Percentiles rank a stretch among this genome's conserved stretches.
These are phyloP conservation scores for Tamandua tetradactyla DNA, from an alignment of 2,797 vertebrate genomes.

Conservation along the genomic window DNA sequence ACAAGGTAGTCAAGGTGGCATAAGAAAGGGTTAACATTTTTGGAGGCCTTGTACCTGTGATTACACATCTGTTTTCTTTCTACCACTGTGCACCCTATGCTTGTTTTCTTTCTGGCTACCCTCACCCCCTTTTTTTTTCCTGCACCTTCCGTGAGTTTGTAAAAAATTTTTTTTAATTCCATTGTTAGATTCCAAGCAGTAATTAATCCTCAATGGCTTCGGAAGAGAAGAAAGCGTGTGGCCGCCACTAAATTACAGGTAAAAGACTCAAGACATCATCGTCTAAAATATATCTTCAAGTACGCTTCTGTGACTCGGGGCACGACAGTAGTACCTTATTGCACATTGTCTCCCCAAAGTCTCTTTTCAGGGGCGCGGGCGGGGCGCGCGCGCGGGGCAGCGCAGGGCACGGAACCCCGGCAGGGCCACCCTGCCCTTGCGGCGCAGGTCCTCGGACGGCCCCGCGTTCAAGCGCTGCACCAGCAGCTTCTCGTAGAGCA, in stretches of 20 bases:
- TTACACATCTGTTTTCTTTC: constrained; percentile 75
- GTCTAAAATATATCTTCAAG: constrained; percentile 86
- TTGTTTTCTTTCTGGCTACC: constrained; percentile 72
- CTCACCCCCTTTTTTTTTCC: constrained; percentile 45
- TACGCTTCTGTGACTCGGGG: constrained; percentile 83
- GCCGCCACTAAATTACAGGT: constrained; percentile 83
- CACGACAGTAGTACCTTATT: constrained; percentile 88
- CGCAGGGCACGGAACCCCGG: constrained; percentile 91
- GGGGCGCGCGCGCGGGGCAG: constrained; percentile 83
- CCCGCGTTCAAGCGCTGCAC: constrained; percentile 94
- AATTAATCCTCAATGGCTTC: constrained; percentile 85
- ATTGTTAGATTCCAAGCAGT: constrained; percentile 81
- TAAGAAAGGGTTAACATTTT: constrained; percentile 68
- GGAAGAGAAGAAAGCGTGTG: constrained; percentile 77
- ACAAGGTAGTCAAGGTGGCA: constrained; percentile 19
- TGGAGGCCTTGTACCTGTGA: constrained; percentile 73
- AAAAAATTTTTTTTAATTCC: constrained; percentile 36
- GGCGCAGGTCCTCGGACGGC: constrained; percentile 89
- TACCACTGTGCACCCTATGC: no score
- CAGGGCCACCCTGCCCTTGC: constrained; percentile 93
- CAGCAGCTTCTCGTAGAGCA: constrained; percentile 97
- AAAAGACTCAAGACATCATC: constrained; percentile 80
- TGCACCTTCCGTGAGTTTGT: constrained; percentile 76
- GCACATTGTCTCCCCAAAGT: constrained; percentile 83
- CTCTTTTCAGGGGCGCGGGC: constrained; percentile 72